Conservation (phyloP, 2,797 vertebrate species). For the Xerus rutilus region DNA sequence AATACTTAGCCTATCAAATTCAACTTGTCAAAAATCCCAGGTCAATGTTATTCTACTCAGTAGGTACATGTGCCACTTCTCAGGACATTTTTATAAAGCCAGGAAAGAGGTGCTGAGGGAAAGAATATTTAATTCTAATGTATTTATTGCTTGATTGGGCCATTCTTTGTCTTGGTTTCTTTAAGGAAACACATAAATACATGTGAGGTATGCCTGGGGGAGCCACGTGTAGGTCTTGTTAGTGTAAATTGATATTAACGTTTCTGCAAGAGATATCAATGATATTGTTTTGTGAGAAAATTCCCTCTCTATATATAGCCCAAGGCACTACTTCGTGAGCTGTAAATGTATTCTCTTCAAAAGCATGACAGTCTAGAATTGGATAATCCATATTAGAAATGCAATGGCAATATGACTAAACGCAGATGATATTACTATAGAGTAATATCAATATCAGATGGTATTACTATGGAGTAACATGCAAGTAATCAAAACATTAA, state of each 20-base stretch:
- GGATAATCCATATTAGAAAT: slow-evolving; percentile 54
- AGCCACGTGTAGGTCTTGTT: slow-evolving; percentile 28
- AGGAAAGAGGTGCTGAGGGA: background rate
- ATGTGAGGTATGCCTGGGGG: background rate
- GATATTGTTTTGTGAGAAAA: slow-evolving; percentile 67
- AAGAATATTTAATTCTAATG: background rate
- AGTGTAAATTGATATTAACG: slow-evolving; percentile 67
- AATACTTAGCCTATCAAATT: background rate
- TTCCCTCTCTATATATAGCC: slow-evolving; percentile 43
- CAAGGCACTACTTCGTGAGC: slow-evolving; percentile 33
- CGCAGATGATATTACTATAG: background rate
- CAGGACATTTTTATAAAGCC: background rate
- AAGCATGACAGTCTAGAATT: slow-evolving; percentile 26
- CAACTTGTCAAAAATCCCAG: background rate
- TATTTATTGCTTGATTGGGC: background rate
- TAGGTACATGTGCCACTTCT: background rate
- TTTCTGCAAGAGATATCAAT: slow-evolving; percentile 63
- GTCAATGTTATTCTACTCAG: background rate
- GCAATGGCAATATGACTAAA: background rate
- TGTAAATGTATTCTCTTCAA: slow-evolving; percentile 56
- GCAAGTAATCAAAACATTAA: slow-evolving; percentile 12
- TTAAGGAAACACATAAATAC: slow-evolving; percentile 4
- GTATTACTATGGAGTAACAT: background rate
- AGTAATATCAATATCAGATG: background rate
- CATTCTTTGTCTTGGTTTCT: background rate